Conservation (phyloP, 1,140 invertebrate species). For the Monomorium pharaonis region DNA sequence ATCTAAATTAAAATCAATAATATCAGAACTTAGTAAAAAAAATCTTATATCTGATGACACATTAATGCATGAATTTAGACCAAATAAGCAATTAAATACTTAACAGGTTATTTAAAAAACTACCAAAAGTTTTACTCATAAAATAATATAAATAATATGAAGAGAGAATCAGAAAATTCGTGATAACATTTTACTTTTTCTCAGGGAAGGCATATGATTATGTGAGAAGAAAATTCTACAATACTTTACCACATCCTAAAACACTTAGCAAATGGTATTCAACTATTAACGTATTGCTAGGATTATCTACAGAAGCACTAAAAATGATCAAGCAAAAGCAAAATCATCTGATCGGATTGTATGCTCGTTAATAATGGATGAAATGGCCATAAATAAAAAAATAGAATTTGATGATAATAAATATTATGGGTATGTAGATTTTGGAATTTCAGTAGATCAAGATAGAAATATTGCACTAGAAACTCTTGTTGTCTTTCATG, state of each 20-base stretch:
- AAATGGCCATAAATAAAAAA: not conserved
- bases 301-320: no score
- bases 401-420: not conserved
- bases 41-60: not conserved
- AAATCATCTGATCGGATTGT: not conserved
- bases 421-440: not conserved
- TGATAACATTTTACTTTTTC: not conserved
- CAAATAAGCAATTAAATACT: slow-evolving; percentile 20
- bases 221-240: slow-evolving; percentile 1
- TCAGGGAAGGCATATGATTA: slow-evolving; percentile 17
- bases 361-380: not conserved
- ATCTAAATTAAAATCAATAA: slow-evolving; percentile 15
- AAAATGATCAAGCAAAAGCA: no score
- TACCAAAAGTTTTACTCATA: not conserved
- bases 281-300: no score
- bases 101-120: slow-evolving; percentile 28
- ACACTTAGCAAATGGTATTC: no score
- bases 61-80: slow-evolving; percentile 13
- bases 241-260: no score
- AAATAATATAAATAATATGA: not conserved
- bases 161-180: not conserved
- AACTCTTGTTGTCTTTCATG: not conserved
- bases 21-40: not conserved
- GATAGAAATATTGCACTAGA: not conserved
- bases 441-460: not conserved